These are phyloP conservation scores for Paratrypauchen microcephalus DNA, from an alignment of 2,797 vertebrate genomes.

Conservation along the genomic window DNA sequence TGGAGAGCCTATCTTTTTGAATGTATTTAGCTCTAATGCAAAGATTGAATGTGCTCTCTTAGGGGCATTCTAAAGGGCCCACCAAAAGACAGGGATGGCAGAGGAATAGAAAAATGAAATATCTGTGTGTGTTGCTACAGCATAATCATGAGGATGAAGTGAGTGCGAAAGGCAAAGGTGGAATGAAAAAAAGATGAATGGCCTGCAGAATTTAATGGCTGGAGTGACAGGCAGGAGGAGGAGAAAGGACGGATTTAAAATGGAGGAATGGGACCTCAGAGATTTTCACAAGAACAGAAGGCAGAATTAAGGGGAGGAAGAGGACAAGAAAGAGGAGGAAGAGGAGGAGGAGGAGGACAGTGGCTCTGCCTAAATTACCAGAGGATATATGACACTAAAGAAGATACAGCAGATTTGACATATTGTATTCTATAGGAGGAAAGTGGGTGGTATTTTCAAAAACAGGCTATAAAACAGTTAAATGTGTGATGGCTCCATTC, in stretches of 20 bases:
- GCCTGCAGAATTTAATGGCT: constrained; percentile 29
- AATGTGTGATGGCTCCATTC: neutral
- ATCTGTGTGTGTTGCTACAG: constrained; percentile 19
- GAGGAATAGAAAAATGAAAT: constrained; percentile 35
- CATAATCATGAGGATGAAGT: constrained; percentile 40
- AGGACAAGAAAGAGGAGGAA: neutral
- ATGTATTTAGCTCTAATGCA: constrained; percentile 42
- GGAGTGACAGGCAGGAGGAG: constrained; percentile 32
- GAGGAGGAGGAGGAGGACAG: neutral
- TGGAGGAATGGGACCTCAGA: constrained; percentile 34
- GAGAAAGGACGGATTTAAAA: constrained; percentile 29
- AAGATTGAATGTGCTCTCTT: constrained; percentile 14
- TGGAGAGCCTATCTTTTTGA: constrained; percentile 36
- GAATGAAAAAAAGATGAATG: constrained; percentile 23
- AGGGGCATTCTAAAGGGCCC: constrained; percentile 22
- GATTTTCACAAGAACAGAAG: constrained; percentile 33
- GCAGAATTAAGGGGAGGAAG: constrained; percentile 19
- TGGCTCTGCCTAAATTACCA: constrained; percentile 40
- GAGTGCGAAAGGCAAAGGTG: constrained; percentile 22
- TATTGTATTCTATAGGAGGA: neutral
- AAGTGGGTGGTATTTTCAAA: neutral
- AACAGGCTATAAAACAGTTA: neutral
- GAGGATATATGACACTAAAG: constrained; percentile 53
- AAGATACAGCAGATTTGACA: constrained; percentile 37
- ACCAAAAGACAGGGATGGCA: constrained; percentile 18